These are phyloP conservation scores for Cremastinae sp. DNA, from an alignment of 2,888 invertebrate genomes.

Conservation along the genomic window DNA sequence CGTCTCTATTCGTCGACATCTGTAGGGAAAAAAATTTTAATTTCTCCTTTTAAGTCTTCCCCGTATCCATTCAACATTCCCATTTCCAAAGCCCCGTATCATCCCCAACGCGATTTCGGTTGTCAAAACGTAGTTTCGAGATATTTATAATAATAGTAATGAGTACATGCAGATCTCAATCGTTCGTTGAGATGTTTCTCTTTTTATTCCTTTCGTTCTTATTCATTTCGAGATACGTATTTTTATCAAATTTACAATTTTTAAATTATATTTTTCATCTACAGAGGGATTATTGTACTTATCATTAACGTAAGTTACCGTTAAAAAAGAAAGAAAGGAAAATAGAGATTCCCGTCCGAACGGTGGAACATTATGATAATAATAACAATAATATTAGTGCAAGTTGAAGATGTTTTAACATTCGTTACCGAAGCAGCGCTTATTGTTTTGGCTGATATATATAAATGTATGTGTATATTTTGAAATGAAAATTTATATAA, in stretches of 20 bases:
- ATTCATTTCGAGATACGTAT: too few relatives aligned
- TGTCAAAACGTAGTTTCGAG: constrained; percentile 47
- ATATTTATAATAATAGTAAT: too few relatives aligned
- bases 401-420: constrained; percentile 16
- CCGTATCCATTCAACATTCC: constrained; percentile 38
- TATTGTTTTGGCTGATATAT: constrained; percentile 25
- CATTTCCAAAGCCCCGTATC: constrained; percentile 43
- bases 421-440: constrained; percentile 8
- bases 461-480: too few relatives aligned
- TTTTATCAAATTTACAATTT: constrained; percentile 20
- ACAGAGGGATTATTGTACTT: constrained; percentile 44
- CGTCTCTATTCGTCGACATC: too few relatives aligned
- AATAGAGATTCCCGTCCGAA: constrained; percentile 22
- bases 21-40: background rate
- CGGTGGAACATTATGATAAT: too few relatives aligned
- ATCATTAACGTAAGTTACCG: constrained; percentile 15
- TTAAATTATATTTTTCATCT: constrained; percentile 6
- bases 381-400: constrained; percentile 1
- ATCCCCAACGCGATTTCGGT: constrained; percentile 41
- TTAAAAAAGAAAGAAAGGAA: too few relatives aligned
- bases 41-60: constrained; percentile 27
- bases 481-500: constrained; percentile 28
- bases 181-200: constrained; percentile 9
- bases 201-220: constrained; percentile 23
- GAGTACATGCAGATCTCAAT: constrained; percentile 30